These are phyloP conservation scores for Anoplopoma fimbria DNA, from an alignment of 2,113 vertebrate species.

Conservation along the genomic window DNA sequence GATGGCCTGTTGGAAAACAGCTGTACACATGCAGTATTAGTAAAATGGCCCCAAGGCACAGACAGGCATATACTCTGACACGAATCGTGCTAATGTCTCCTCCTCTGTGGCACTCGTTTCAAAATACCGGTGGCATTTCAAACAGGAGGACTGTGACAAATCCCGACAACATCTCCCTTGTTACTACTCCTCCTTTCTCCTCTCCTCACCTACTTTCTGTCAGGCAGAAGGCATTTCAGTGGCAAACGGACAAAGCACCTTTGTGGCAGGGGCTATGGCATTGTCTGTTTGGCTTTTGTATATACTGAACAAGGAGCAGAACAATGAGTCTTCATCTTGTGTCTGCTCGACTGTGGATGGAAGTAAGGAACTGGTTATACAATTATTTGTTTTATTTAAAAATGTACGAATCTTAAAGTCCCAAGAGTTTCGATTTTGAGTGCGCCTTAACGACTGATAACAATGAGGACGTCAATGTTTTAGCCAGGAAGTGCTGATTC, in stretches of 20 bases:
- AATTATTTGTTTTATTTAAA: background rate
- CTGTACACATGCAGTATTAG: constrained; percentile 41
- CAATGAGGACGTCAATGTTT: background rate
- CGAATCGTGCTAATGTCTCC: constrained; percentile 54
- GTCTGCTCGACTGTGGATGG: background rate
- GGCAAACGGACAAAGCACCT: constrained; percentile 60
- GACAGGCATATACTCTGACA: constrained; percentile 44
- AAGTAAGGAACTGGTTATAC: background rate
- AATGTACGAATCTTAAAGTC: background rate
- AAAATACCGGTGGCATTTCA: constrained; percentile 65
- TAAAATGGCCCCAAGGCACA: constrained; percentile 47
- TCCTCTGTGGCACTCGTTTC: constrained; percentile 46
- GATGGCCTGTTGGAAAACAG: constrained; percentile 46
- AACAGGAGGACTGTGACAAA: constrained; percentile 57
- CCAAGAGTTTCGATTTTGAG: background rate
- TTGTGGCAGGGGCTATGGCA: constrained; percentile 47
- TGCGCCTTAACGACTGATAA: too few relatives aligned
- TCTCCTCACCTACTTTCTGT: constrained; percentile 33
- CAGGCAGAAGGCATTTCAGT: constrained; percentile 59
- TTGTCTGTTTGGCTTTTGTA: constrained; percentile 46
- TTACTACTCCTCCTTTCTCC: constrained; percentile 39
- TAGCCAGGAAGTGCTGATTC: background rate
- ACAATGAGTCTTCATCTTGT: constrained; percentile 52
- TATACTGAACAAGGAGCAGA: constrained; percentile 39
- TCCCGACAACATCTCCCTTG: constrained; percentile 69